Evolutionary conservation across 2,113 vertebrate genomes (phyloP).

Genomic region (Tinamus guttatus): DNA sequence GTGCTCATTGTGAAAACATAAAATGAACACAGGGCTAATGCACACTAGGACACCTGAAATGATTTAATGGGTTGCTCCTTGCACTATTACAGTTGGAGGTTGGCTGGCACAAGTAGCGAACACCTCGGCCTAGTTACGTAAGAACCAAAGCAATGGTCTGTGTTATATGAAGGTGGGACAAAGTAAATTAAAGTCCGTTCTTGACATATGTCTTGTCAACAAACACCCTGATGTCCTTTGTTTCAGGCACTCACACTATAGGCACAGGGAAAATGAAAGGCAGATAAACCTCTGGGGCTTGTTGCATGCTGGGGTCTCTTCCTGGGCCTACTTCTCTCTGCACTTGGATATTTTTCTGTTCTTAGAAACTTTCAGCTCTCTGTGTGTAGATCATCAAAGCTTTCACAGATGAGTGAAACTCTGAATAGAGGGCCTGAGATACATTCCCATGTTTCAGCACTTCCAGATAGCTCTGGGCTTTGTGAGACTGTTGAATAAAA

Average conservation of each 20-base stretch:
- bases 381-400: background rate
- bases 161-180: background rate
- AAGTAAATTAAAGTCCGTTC: background rate
- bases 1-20: background rate
- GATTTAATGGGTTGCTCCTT: background rate
- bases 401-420: background rate
- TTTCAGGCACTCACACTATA: background rate
- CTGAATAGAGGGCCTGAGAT: background rate
- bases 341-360: background rate
- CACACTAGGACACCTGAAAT: background rate
- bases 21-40: background rate
- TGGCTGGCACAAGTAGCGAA: background rate
- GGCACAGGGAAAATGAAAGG: background rate
- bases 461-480: background rate
- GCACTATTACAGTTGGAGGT: background rate
- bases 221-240: background rate
- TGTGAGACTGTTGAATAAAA: background rate
- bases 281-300: background rate
- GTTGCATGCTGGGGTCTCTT: background rate
- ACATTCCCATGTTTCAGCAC: background rate
- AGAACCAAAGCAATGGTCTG: background rate
- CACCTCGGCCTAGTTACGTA: background rate
- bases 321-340: background rate
- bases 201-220: background rate
- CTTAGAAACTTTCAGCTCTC: background rate